phyloP scores from a whole-genome alignment of 1,140 invertebrate species.

The Leptestheria dahalacensis region DNA sequence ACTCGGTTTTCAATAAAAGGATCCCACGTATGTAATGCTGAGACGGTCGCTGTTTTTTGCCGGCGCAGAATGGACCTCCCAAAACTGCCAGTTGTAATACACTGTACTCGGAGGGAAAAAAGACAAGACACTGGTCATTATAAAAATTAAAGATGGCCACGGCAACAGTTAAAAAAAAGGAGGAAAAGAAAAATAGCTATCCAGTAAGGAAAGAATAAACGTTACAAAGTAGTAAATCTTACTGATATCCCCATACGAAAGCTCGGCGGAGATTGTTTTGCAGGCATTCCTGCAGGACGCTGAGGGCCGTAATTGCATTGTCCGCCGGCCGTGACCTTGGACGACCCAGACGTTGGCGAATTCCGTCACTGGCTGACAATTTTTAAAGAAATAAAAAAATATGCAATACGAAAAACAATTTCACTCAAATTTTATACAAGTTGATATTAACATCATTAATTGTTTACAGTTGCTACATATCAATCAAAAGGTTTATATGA shows the following conservation, averaged over 20 bases:
- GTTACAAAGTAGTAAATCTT: constrained; percentile 34
- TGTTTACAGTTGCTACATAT: no score
- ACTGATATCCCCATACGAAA: constrained; percentile 50
- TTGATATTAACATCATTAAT: no score
- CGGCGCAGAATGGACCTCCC: constrained; percentile 48
- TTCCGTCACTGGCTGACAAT: constrained; percentile 48
- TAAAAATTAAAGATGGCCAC: constrained; percentile 14
- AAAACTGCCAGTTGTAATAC: constrained; percentile 73
- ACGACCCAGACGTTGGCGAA: constrained; percentile 55
- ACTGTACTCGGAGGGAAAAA: no score
- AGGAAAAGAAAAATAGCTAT: no score
- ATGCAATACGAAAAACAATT: constrained; percentile 7
- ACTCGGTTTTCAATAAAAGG: constrained; percentile 41
- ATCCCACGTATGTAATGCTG: constrained; percentile 51
- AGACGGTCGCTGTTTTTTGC: constrained; percentile 36
- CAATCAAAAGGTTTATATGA: no score
- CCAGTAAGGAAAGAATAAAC: no score
- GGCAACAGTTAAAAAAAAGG: not conserved
- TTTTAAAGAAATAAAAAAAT: constrained; percentile 11
- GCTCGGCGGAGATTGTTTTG: constrained; percentile 40
- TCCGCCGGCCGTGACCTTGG: constrained; percentile 44
- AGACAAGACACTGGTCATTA: constrained; percentile 22
- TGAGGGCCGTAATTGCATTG: constrained; percentile 46
- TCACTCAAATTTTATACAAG: constrained; percentile 30
- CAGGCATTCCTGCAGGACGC: constrained; percentile 48